These are phyloP conservation scores for Bubo scandiacus DNA, from an alignment of 2,113 vertebrate species.

Conservation along the genomic window DNA sequence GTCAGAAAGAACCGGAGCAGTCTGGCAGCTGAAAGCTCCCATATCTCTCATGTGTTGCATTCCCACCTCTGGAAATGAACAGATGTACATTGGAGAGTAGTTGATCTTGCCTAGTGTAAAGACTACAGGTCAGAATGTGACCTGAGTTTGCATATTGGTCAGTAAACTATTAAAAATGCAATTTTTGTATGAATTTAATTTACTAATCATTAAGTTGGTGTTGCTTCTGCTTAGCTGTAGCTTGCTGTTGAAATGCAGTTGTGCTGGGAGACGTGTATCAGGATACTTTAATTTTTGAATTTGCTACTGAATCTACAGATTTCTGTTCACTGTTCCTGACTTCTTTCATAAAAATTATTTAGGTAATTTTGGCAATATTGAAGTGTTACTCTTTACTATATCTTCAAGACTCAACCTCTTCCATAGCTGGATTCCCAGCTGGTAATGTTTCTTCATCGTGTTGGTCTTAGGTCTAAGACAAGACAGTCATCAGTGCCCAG, in stretches of 20 bases:
- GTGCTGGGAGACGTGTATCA: neutral
- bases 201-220: neutral
- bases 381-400: neutral
- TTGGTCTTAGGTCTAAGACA: neutral
- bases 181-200: neutral
- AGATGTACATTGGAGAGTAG: neutral
- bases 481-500: fast-evolving
- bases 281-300: neutral
- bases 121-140: neutral
- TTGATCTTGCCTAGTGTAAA: neutral
- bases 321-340: neutral
- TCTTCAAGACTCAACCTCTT: neutral
- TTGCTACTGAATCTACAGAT: neutral
- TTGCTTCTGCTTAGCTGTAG: neutral
- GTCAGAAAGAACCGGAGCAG: neutral
- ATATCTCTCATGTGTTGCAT: neutral
- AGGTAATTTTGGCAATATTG: neutral
- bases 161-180: neutral
- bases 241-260: neutral
- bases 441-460: neutral
- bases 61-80: neutral
- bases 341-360: neutral
- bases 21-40: neutral
- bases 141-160: neutral
- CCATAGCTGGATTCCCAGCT: neutral